These are phyloP conservation scores for Chaitophorus viminalis DNA, from an alignment of 2,888 invertebrate species.

Conservation along the genomic window DNA sequence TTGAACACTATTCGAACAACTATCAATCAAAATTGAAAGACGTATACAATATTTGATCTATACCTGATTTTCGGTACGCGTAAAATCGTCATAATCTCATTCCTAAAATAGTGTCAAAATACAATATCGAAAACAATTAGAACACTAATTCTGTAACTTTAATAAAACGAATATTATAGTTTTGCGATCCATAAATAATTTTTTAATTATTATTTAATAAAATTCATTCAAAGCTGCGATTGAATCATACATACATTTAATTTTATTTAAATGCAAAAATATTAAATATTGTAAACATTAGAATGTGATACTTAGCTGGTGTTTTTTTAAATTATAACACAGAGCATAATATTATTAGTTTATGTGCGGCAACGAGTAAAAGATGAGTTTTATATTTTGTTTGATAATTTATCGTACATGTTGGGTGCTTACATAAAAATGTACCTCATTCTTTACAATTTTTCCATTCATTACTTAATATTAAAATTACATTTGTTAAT, in stretches of 20 bases:
- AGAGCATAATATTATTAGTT: too few species aligned
- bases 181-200: too few species aligned
- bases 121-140: not conserved
- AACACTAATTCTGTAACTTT: not conserved
- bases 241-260: too few species aligned
- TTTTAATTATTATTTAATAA: too few species aligned
- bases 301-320: not conserved
- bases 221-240: too few species aligned
- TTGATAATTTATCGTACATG: too few species aligned
- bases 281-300: not conserved
- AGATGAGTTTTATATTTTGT: too few species aligned
- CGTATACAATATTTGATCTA: conserved; percentile 11
- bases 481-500: not conserved
- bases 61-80: not conserved
- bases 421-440: too few species aligned
- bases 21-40: conserved; percentile 45
- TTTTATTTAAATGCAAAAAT: too few species aligned
- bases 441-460: too few species aligned
- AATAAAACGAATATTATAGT: too few species aligned
- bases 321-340: too few species aligned
- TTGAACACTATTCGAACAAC: conserved; percentile 2
- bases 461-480: not conserved
- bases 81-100: conserved; percentile 22
- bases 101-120: not conserved
- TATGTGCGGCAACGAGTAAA: not conserved